Evolutionary conservation across 1,140 invertebrate species (phyloP), one percentile per base, ranked within the genome.

Genomic region (Aphelenchoides avenae): DNA sequence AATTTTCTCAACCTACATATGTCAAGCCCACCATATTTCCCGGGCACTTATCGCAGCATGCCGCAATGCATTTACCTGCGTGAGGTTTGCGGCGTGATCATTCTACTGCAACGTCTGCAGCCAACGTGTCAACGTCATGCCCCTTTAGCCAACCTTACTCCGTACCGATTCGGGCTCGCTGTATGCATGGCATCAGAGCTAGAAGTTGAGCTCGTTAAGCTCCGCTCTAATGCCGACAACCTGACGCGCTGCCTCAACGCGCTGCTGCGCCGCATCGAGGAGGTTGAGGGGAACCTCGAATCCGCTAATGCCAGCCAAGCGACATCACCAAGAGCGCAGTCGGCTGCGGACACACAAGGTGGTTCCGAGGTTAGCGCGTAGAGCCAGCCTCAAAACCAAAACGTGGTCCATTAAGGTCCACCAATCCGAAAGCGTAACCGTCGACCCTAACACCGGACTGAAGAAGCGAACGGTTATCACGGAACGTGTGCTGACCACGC

Each of bases 381-480:
- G 3, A 18, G 22, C 18, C n/a, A 5, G 15, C 15, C 15, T 33
- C n/a, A 22, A n/a, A 11, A 53, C 3, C 11, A 5, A 22, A 30
- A 46, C 18, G 20, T 27, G 24, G 11, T 47, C n/a, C 13, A 30
- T 15, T 11, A 22, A 52, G 20, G 5, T 11, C 26, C 30, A 18
- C 15, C 33, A 52, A 22, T 26, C 6, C 31, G 70, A 72, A 30
- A 70, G 42, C 20, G 48, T 73, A 15, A 56, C 50, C 34, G 39
- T 62, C 9, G 71, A 73, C 55, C 64, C 71, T 1, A 37, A 57
- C 13, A 69, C 58, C 22, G 73, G 73, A 4, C 27, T 64, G 11
- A 70, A 58, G 36, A 75, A 75, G 46, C 44, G 61, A 33, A 75
- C 57, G 4, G 66, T 66, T 18, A 59, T 73, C 3, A 70, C 68